A percentile compares a stretch with the other conserved stretches of the same genome.
Conservation (phyloP, 2,888 invertebrate species). For the Rhagonycha fulva region DNA sequence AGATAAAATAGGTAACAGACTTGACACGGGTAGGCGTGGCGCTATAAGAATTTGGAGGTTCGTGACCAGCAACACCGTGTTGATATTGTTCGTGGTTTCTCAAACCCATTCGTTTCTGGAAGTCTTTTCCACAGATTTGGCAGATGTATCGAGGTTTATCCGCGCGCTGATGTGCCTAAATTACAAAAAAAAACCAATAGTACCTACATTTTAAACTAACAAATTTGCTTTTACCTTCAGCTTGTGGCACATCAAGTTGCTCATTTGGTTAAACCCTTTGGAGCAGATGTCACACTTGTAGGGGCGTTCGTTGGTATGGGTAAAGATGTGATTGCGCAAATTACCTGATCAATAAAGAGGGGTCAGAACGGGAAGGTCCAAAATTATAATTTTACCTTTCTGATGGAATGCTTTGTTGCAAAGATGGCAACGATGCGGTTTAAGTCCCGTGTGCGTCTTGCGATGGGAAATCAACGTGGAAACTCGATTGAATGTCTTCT, state of each 20-base stretch:
- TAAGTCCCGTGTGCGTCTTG: conserved; percentile 75
- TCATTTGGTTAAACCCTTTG: conserved; percentile 81
- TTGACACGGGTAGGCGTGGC: conserved; percentile 4
- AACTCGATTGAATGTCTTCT: conserved; percentile 77
- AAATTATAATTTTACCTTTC: conserved; percentile 62
- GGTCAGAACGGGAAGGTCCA: not conserved
- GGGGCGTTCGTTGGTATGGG: conserved; percentile 77
- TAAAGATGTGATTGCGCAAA: conserved; percentile 75
- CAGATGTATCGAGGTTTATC: conserved; percentile 61
- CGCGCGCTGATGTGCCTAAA: conserved; percentile 58
- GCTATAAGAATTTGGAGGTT: conserved; percentile 17
- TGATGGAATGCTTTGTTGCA: conserved; percentile 82
- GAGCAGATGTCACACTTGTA: conserved; percentile 76
- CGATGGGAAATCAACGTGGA: conserved; percentile 81
- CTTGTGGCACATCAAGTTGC: conserved; percentile 79
- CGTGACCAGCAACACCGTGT: conserved; percentile 57
- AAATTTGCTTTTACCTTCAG: conserved; percentile 62
- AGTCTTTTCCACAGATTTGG: conserved; percentile 60
- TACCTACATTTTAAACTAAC: not conserved
- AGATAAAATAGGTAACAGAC: not conserved
- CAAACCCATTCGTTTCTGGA: conserved; percentile 59
- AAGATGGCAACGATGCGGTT: conserved; percentile 73
- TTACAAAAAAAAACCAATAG: conserved; percentile 15
- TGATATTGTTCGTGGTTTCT: conserved; percentile 63
- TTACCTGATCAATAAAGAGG: conserved; percentile 60